Evolutionary conservation across 1,140 invertebrate species (phyloP), one percentile per base, ranked within the genome.

Genomic region (Drosophila bifasciata): DNA sequence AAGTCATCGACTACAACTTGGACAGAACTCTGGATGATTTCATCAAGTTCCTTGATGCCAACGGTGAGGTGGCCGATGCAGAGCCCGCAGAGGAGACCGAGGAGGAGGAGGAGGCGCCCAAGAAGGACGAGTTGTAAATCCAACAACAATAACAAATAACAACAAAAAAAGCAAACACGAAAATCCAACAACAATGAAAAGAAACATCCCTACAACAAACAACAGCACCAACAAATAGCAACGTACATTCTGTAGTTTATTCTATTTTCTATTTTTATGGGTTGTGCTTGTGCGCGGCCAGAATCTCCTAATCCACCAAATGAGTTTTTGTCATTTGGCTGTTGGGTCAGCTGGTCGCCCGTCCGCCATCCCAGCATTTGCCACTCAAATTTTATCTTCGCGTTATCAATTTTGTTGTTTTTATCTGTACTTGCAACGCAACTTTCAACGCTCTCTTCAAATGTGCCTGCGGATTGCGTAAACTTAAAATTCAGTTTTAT

Each of bases 1-100:
- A 98, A 93, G 97, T 97, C 76, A 94, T 99, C 74, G 97, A 99
- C 89, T 99, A 97, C 93, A 97, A 96, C 90, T 98, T 98, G 55
- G 97, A 98, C 90, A 95, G 99, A 92, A 99, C 98, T 74, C 93
- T 99, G 73, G 98, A 98, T 88, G 98, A 94, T 62, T 94, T 99
- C 76, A 94, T 94, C 51, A 97, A 99, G 92, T 99, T 99, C 93
- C 92, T 99, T 45, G 97, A 99, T 91, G 76, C 81, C 61, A 88
- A 91, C 45, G 90, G 90, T 36, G 86, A 90, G 51, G 79, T 88
- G 21, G 78, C 68, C 32, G 86, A 88, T 48, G 15, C 85, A 19
- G 89, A 89, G 68, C 72, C 79, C 43, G 51, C 40, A 9, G 83
- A 89, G 62, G 83, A 77, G 21, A 59, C 67, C 59, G 88, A 88